Evolutionary conservation across 1,140 invertebrate species (phyloP).

Genomic region (Trichonephila inaurata): DNA sequence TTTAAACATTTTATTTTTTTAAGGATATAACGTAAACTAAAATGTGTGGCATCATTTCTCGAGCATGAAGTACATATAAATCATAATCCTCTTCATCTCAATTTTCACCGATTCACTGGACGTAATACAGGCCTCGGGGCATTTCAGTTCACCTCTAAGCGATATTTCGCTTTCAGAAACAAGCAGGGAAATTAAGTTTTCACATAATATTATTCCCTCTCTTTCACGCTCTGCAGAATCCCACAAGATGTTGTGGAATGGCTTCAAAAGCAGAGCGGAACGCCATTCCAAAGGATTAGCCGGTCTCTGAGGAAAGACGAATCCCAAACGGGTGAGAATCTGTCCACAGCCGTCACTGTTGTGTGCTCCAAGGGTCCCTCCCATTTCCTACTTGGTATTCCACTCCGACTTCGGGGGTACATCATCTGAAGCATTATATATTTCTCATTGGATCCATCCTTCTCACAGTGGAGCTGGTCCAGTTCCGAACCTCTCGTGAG

Average conservation of each 20-base stretch:
- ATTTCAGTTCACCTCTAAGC: neutral
- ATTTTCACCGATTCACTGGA: neutral
- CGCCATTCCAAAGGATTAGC: neutral
- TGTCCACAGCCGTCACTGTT: neutral
- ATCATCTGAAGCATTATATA: neutral
- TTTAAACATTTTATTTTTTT: neutral
- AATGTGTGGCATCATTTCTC: neutral
- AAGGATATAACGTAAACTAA: neutral
- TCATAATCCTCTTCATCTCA: neutral
- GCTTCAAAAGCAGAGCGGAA: slow-evolving; percentile 14
- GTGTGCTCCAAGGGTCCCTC: too few relatives aligned
- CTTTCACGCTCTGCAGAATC: neutral
- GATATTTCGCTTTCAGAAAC: neutral
- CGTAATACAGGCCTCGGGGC: neutral
- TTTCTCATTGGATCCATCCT: neutral
- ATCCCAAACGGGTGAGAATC: neutral
- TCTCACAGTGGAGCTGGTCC: neutral
- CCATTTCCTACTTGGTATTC: neutral
- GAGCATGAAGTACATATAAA: neutral
- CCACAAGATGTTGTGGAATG: neutral
- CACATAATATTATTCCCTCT: neutral
- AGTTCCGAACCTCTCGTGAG: neutral
- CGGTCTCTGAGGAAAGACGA: neutral
- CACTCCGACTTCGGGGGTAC: neutral
- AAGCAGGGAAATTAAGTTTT: neutral